phyloP scores from a whole-genome alignment of 1,140 invertebrate species.

The Laupala kohalensis region DNA sequence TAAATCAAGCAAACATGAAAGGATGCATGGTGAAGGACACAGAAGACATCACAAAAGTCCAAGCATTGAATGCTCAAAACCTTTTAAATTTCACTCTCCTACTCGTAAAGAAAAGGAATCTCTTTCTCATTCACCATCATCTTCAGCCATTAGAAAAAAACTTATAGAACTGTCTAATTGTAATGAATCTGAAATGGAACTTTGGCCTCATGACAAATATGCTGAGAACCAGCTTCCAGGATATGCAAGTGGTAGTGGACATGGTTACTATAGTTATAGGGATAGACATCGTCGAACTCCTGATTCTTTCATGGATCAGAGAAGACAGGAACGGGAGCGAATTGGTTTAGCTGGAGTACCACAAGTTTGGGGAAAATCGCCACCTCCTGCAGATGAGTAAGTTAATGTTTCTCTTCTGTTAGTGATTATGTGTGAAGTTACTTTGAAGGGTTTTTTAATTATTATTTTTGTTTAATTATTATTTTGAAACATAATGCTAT shows the following conservation, averaged over 20 bases:
- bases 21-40: background rate
- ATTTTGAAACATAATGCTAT: background rate
- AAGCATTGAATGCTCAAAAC: background rate
- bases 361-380: constrained; percentile 59
- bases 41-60: background rate
- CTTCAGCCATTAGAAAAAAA: background rate
- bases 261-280: constrained; percentile 1
- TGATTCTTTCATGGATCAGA: constrained; percentile 44
- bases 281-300: constrained; percentile 26
- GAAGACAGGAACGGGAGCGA: constrained; percentile 53
- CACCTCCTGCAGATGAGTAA: constrained; percentile 43
- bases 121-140: background rate
- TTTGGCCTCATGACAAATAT: constrained; percentile 14
- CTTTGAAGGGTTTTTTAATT: background rate
- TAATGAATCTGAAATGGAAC: background rate
- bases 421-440: background rate
- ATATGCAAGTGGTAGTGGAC: background rate
- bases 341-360: constrained; percentile 53
- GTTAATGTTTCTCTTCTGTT: too few species aligned
- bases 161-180: background rate
- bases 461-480: background rate
- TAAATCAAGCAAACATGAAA: background rate
- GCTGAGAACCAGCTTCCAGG: background rate
- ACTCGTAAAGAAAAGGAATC: background rate
- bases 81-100: background rate